A percentile compares a stretch with the other conserved stretches of the same genome.
Conservation (phyloP, 92 coral and sea anemone species). For the Pocillopora meandrina region DNA sequence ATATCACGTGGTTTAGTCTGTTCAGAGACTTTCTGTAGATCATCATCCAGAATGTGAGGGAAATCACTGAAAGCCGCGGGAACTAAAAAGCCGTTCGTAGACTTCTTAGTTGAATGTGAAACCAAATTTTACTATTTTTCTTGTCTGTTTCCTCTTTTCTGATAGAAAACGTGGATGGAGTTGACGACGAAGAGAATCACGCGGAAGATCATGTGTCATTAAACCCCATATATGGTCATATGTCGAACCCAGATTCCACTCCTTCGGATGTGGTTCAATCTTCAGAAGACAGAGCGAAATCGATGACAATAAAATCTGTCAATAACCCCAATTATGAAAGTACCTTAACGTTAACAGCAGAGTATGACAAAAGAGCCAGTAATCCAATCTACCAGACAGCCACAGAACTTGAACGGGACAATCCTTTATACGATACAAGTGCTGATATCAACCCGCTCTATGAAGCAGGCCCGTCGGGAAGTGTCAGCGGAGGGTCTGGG, state of each 20-base stretch:
- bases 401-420: slow-evolving; percentile 15
- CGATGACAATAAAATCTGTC: slow-evolving; percentile 36
- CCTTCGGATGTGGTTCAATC: not conserved
- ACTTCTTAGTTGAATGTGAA: too few species aligned
- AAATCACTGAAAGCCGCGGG: too few species aligned
- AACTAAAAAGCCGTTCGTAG: too few species aligned
- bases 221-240: slow-evolving; percentile 60
- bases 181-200: slow-evolving; percentile 10
- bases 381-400: slow-evolving; percentile 43
- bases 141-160: not conserved
- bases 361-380: slow-evolving; percentile 11
- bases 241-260: slow-evolving; percentile 15
- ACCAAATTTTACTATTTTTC: not conserved
- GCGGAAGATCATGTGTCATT: slow-evolving; percentile 44
- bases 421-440: slow-evolving; percentile 59
- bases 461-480: slow-evolving; percentile 56
- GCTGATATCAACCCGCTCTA: slow-evolving; percentile 54
- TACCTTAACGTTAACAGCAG: slow-evolving; percentile 35
- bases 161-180: not conserved
- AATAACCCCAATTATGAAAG: slow-evolving; percentile 65
- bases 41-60: not conserved
- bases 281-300: slow-evolving; percentile 17
- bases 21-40: not conserved
- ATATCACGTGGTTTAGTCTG: not conserved
- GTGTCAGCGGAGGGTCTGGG: slow-evolving; percentile 42